Evolutionary conservation across 37 sponge, comb jelly and placozoan species (phyloP), one percentile per base, ranked within the genome.

Genomic region (Bolinopsis microptera): DNA sequence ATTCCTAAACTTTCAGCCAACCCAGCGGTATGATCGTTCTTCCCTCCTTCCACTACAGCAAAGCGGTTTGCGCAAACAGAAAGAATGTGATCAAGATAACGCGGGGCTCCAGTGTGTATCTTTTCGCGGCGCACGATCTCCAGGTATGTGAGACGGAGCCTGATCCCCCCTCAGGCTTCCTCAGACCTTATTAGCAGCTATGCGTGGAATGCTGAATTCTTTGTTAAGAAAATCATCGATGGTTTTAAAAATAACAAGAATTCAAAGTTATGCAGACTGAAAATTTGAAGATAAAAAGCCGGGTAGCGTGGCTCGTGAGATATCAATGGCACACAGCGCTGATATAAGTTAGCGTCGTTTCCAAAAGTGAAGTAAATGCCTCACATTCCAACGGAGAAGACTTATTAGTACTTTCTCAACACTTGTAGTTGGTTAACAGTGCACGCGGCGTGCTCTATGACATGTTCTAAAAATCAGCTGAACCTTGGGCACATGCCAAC

Each of bases 31-130:
- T 35, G 9, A 80, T 80, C 36, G 82, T 80, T 34, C 36, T 80
- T 3, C 38, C 38, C 36, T 32, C 82, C 9, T 80, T 36, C 82
- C 38, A 80, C 82, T 24, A 30, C 37, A 80, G 82, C 32, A 34
- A 28, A 13, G 82, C 82, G 5, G 38, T 80, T 36, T 80, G 82
- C 23, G 35, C 82, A 1, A 80, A 80, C 82, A 2, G 82, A 22
- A 80, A 80, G 30, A 16, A 35, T 16, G 82, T 80, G 38, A 32
- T 80, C 35, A 80, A 80, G 82, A 36, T 80, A 24, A 80, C 37
- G 0, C 34, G 82, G 16, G 82, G 82, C 1, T 36, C 82, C 38
- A 35, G 82, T 80, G 82, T 80, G 38, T 80, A 36, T 22, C 82
- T 80, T 22, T 80, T 80, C 82, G 38, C 38, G 9, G 82, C 82